phyloP scores from a whole-genome alignment of 2,113 vertebrate species.

The Siniperca chuatsi region DNA sequence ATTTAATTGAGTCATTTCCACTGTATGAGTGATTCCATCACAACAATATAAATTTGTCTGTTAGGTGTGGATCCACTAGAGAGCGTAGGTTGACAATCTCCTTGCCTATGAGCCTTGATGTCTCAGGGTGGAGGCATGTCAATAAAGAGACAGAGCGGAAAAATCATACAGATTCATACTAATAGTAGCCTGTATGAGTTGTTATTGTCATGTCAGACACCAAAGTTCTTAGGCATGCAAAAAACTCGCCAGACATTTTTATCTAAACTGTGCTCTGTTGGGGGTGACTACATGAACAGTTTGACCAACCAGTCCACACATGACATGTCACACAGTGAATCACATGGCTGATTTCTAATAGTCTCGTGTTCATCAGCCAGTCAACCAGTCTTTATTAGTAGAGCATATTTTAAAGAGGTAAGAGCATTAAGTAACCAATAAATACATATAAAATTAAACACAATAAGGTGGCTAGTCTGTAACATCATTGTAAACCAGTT shows the following conservation, averaged over 20 bases:
- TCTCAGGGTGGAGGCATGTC: slow-evolving; percentile 3
- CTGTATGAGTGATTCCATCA: background rate
- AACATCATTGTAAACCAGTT: background rate
- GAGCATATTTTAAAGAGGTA: background rate
- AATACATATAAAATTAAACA: background rate
- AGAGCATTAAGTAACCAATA: background rate
- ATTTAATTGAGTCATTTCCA: background rate
- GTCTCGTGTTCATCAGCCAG: slow-evolving; percentile 16
- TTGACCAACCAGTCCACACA: background rate
- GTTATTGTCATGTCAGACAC: background rate
- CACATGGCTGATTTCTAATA: slow-evolving; percentile 12
- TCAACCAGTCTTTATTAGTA: background rate
- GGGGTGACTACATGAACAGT: background rate
- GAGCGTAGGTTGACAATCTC: slow-evolving; percentile 6
- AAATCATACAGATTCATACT: background rate
- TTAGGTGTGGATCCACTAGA: slow-evolving; percentile 20
- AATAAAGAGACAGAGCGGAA: background rate
- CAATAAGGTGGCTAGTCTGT: background rate
- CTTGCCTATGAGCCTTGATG: background rate
- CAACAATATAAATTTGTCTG: background rate
- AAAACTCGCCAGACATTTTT: background rate
- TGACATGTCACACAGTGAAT: slow-evolving; percentile 15
- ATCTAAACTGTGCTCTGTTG: background rate
- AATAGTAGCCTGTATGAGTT: background rate
- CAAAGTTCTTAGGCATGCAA: background rate